A percentile compares a stretch with the other conserved stretches of the same genome.
Evolutionary conservation across 1,140 invertebrate genomes (phyloP).

Genomic region (Epicauta chinensis): DNA sequence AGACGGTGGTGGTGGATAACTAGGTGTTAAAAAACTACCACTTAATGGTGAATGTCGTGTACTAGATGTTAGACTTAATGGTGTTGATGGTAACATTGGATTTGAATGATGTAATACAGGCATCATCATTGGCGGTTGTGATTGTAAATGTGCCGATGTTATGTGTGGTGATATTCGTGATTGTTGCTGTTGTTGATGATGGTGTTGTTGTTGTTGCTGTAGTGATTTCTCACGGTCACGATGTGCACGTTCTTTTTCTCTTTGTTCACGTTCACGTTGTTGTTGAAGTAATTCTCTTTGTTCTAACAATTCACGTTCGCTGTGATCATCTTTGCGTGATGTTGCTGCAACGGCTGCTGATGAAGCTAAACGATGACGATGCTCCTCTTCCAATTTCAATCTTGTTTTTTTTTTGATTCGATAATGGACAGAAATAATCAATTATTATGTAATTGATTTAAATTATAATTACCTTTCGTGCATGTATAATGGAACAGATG

Average conservation of each 20-base stretch:
- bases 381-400: constrained; percentile 61
- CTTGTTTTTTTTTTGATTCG: too few species aligned
- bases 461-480: constrained; percentile 48
- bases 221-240: constrained; percentile 37
- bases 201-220: background rate
- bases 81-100: constrained; percentile 35
- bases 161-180: constrained; percentile 30
- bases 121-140: constrained; percentile 31
- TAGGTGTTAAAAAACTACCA: constrained; percentile 22
- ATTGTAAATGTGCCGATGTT: constrained; percentile 25
- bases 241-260: constrained; percentile 39
- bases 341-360: constrained; percentile 29
- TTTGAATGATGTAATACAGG: constrained; percentile 29
- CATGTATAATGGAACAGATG: constrained; percentile 51
- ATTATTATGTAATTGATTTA: background rate
- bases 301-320: constrained; percentile 45
- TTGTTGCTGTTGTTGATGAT: constrained; percentile 1
- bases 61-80: constrained; percentile 24
- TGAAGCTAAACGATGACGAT: constrained; percentile 49
- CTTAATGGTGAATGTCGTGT: constrained; percentile 31
- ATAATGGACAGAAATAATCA: background rate
- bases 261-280: constrained; percentile 40
- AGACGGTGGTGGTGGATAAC: constrained; percentile 24
- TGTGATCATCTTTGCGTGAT: constrained; percentile 46
- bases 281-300: constrained; percentile 38